Percentiles rank a stretch among this genome's conserved stretches.
phyloP scores from a whole-genome alignment of 2,888 invertebrate species.

The Nomada fabriciana region DNA sequence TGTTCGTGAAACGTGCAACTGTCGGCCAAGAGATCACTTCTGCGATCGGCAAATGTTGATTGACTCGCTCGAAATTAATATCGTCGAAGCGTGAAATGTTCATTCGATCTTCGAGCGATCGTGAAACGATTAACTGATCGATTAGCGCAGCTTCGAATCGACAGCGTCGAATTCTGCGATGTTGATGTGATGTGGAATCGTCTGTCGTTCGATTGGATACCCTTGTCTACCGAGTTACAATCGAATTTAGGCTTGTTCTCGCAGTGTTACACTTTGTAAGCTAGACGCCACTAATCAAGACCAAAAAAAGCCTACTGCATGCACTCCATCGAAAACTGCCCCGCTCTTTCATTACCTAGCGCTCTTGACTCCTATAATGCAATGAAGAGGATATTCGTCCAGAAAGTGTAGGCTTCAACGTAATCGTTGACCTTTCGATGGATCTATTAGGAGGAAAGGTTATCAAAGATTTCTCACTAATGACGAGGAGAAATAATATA shows the following conservation, averaged over 20 bases:
- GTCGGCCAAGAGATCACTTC: too few relatives aligned
- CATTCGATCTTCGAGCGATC: too few relatives aligned
- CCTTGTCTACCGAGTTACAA: conserved; percentile 54
- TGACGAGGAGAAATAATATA: neutral
- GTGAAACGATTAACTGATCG: too few relatives aligned
- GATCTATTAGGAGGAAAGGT: neutral
- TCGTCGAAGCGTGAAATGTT: too few relatives aligned
- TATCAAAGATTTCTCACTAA: neutral
- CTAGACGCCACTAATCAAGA: conserved; percentile 65
- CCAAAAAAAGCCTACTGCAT: conserved; percentile 68
- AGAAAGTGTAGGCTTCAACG: too few relatives aligned
- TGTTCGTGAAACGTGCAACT: too few relatives aligned
- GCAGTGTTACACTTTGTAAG: conserved; percentile 58
- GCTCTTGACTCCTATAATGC: neutral
- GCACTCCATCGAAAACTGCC: conserved; percentile 54
- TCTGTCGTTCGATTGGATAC: conserved; percentile 30
- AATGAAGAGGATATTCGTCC: neutral
- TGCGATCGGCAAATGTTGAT: too few relatives aligned
- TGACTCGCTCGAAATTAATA: too few relatives aligned
- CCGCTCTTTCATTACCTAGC: conserved; percentile 7
- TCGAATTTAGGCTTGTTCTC: conserved; percentile 45
- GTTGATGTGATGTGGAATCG: neutral
- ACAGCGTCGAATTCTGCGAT: too few relatives aligned
- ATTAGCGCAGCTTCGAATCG: too few relatives aligned
- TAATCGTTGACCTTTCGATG: too few relatives aligned